These are phyloP conservation scores for Anoplolepis gracilipes DNA, from an alignment of 1,140 invertebrate species.

Conservation along the genomic window DNA sequence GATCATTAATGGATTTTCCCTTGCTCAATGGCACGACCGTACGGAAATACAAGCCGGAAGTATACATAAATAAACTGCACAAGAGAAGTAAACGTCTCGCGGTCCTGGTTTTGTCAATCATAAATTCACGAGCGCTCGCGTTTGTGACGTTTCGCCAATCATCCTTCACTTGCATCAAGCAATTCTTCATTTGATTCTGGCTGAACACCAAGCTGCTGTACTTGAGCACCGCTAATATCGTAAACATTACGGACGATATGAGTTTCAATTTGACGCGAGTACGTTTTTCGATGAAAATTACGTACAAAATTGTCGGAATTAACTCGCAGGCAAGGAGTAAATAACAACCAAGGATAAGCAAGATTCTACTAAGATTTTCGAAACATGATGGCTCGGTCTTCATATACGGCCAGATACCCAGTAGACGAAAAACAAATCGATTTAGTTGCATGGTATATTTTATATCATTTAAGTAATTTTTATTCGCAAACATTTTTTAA, in stretches of 20 bases:
- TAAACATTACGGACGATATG: conserved; percentile 74
- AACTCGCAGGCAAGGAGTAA: conserved; percentile 21
- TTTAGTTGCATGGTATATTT: conserved; percentile 23
- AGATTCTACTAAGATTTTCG: not conserved
- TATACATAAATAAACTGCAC: conserved; percentile 52
- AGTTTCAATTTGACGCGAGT: conserved; percentile 69
- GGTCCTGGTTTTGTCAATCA: conserved; percentile 35
- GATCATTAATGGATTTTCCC: conserved; percentile 12
- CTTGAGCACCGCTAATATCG: conserved; percentile 73
- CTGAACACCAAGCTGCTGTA: conserved; percentile 69
- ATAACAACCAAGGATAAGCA: not conserved
- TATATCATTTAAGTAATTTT: conserved; percentile 32
- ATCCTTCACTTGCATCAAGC: conserved; percentile 69
- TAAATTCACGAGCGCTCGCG: conserved; percentile 4
- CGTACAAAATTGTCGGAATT: conserved; percentile 31
- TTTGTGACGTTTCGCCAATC: conserved; percentile 72
- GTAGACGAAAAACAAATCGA: conserved; percentile 20
- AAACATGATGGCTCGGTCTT: not conserved
- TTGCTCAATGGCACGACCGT: conserved; percentile 35
- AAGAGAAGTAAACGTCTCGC: conserved; percentile 38
- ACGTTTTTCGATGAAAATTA: conserved; percentile 65
- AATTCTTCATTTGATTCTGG: conserved; percentile 63
- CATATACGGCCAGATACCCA: conserved; percentile 40
- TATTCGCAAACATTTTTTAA: conserved; percentile 26
- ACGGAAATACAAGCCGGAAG: conserved; percentile 35